Evolutionary conservation across 23 tunicate species (phyloP), one percentile per base, ranked within the genome.

Genomic region (Oikopleura dioica): DNA sequence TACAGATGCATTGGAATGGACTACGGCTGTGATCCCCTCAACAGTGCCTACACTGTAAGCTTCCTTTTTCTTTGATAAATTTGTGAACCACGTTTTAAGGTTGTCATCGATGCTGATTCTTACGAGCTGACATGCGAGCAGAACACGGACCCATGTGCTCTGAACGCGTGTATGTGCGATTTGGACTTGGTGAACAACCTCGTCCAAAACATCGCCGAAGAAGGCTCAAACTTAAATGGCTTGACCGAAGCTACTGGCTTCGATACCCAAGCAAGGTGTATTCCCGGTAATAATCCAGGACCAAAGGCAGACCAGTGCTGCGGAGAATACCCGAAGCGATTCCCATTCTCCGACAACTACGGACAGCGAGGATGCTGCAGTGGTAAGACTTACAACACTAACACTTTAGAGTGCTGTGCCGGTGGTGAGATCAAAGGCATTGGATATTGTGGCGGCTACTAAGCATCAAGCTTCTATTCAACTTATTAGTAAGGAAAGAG

Each of bases 321-420:
- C 33, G 72, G 72, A 63, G 72, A 63, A 63, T 63, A 63, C 33
- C 72, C 72, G 4, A 63, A 63, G 33, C 72, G 72, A 63, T 63
- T 63, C 26, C 72, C 72, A 5, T 63, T 16, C 26, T 63, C 26
- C 72, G 26, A 23, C 29, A 31, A 63, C 26, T 21, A 23, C 26
- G 72, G 72, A 24, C 5, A 23, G 2, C 72, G 72, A 2, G 72
- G 72, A 23, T 63, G 72, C 72, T 63, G 72, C 26, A 5, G 5
- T 12, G 72, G 72, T 63, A 63, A 63, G 72, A 63, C 72, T 16
- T 63, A 16, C 26, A 63, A 28, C 26, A 63, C 32, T 63, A 16
- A 63, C 26, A 21, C 29, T 63, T 28, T 63, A 21, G 72, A 63
- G 33, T 63, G 72, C 33, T 63, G 72, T 63, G 30, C 29, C 5